Conservation (phyloP, 2,113 vertebrate genomes). For the Pyrgilauda ruficollis region DNA sequence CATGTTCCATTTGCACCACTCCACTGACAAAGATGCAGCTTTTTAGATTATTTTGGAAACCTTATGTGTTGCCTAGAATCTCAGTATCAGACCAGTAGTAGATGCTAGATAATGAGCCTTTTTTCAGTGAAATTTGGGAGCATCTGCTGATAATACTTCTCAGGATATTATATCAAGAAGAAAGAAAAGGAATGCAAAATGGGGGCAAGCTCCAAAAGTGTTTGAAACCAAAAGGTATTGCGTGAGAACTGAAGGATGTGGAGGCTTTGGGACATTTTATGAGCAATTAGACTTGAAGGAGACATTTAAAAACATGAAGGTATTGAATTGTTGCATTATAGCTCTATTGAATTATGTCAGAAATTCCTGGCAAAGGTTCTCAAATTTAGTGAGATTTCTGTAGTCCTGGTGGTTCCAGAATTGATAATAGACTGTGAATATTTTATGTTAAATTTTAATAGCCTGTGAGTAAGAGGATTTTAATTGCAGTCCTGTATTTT, state of each 20-base stretch:
- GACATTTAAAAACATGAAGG: neutral
- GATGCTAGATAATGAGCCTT: neutral
- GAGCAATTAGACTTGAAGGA: neutral
- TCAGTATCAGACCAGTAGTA: neutral
- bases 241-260: neutral
- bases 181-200: neutral
- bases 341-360: neutral
- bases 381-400: neutral
- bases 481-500: neutral
- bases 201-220: accelerated
- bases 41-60: neutral
- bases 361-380: neutral
- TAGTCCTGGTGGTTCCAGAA: neutral
- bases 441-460: neutral
- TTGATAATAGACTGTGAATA: neutral
- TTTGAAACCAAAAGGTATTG: neutral
- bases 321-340: neutral
- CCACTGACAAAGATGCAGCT: neutral
- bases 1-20: neutral
- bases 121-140: neutral
- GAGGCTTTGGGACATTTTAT: neutral
- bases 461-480: neutral
- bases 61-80: neutral
- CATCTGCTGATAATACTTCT: accelerated
- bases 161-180: neutral